A percentile compares a stretch with the other conserved stretches of the same genome.
Evolutionary conservation across 2,113 vertebrate species (phyloP).

Genomic region (Corydoras maculifer): DNA sequence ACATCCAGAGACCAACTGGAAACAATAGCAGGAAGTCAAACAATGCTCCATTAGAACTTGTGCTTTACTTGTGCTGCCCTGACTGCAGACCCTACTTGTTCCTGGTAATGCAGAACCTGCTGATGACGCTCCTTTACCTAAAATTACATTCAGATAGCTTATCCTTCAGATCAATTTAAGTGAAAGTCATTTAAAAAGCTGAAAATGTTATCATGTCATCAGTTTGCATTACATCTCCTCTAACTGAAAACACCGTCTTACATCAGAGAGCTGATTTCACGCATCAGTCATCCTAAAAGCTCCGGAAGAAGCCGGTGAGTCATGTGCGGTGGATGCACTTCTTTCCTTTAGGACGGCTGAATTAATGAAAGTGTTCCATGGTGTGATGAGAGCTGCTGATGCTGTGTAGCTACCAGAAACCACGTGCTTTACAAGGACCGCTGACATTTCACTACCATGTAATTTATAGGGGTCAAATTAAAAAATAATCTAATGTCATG

Average conservation of each 20-base stretch:
- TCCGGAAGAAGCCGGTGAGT: not conserved
- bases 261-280: slow-evolving; percentile 5
- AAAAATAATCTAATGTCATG: not conserved
- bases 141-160: no score
- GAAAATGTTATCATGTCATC: not conserved
- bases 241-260: not conserved
- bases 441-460: not conserved
- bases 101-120: not conserved
- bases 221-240: slow-evolving; percentile 2
- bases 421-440: not conserved
- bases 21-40: not conserved
- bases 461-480: not conserved
- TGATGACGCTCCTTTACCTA: no score
- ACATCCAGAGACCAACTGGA: not conserved
- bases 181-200: not conserved
- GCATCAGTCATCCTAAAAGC: not conserved
- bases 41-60: not conserved
- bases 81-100: not conserved
- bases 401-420: not conserved
- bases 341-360: not conserved
- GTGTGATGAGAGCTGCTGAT: not conserved
- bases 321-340: not conserved
- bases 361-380: no score
- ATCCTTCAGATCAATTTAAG: no score
- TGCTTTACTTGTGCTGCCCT: not conserved